phyloP scores from a whole-genome alignment of 2,888 invertebrate genomes.

The Argynnis bischoffii region DNA sequence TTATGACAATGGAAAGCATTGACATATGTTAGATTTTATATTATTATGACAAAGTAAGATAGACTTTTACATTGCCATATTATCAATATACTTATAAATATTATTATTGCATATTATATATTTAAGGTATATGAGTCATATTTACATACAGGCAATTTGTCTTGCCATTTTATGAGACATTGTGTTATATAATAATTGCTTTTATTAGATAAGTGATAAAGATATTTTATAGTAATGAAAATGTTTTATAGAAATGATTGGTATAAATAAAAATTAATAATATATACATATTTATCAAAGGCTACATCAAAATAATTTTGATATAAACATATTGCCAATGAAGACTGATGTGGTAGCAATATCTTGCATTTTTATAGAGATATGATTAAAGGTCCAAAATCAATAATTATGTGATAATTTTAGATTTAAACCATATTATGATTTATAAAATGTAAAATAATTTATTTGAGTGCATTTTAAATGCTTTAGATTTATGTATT shows the following conservation, averaged over 20 bases:
- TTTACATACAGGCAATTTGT: slow-evolving; percentile 4
- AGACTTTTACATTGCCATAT: not conserved
- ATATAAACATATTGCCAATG: slow-evolving; percentile 20
- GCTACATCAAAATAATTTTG: slow-evolving; percentile 21
- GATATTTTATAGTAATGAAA: not conserved
- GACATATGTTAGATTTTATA: too few species aligned
- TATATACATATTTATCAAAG: not conserved
- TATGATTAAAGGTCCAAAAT: slow-evolving; percentile 41
- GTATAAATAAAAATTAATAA: not conserved
- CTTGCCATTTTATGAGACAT: slow-evolving; percentile 4
- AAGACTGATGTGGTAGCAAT: slow-evolving; percentile 35
- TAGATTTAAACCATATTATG: slow-evolving; percentile 24
- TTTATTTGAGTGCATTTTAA: slow-evolving; percentile 52
- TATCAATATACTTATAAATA: not conserved
- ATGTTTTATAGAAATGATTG: too few species aligned
- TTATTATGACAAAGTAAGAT: too few species aligned
- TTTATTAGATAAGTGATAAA: slow-evolving; percentile 2
- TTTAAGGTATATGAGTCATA: slow-evolving; percentile 1
- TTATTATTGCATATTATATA: slow-evolving; percentile 7
- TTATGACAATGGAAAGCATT: too few species aligned
- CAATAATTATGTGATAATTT: slow-evolving; percentile 47
- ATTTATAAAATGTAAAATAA: slow-evolving; percentile 36
- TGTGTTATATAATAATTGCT: not conserved
- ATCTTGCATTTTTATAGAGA: slow-evolving; percentile 28
- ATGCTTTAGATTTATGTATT: slow-evolving; percentile 47